Percentiles rank a stretch among this genome's conserved stretches.
Evolutionary conservation across 2,113 vertebrate genomes (phyloP).

Genomic region (Apistogramma diplotaenia): DNA sequence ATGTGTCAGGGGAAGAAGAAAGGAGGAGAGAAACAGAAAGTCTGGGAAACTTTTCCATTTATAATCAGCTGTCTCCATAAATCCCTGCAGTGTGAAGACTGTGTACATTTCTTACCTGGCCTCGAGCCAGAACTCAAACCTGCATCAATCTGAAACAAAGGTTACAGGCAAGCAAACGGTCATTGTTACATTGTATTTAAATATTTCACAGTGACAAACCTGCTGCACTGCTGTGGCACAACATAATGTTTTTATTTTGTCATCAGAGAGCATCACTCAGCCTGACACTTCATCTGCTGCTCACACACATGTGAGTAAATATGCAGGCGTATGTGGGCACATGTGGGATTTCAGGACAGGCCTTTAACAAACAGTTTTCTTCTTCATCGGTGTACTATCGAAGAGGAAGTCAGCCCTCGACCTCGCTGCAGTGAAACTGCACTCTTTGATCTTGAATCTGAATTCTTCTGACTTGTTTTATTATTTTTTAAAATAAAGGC

Average conservation of each 20-base stretch:
- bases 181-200: background rate
- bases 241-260: background rate
- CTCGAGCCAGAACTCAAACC: background rate
- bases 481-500: conserved; percentile 43
- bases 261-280: background rate
- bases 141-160: conserved; percentile 3
- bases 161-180: conserved; percentile 8
- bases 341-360: conserved; percentile 37
- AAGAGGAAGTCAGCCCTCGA: conserved; percentile 30
- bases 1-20: conserved; percentile 56
- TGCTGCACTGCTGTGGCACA: background rate
- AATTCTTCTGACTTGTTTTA: conserved; percentile 58
- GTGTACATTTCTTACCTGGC: conserved; percentile 8
- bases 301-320: conserved; percentile 31
- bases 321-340: conserved; percentile 33
- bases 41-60: conserved; percentile 55
- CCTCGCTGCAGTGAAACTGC: conserved; percentile 35
- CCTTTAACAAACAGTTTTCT: conserved; percentile 28
- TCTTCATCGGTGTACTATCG: conserved; percentile 5
- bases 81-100: background rate
- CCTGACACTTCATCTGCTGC: background rate
- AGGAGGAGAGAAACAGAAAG: conserved; percentile 34
- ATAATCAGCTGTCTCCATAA: conserved; percentile 20
- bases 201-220: background rate
- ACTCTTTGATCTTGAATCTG: conserved; percentile 66